A percentile compares a stretch with the other conserved stretches of the same genome.
Evolutionary conservation across 2,797 vertebrate genomes (phyloP).

Genomic region (Tiaroga cobitis): DNA sequence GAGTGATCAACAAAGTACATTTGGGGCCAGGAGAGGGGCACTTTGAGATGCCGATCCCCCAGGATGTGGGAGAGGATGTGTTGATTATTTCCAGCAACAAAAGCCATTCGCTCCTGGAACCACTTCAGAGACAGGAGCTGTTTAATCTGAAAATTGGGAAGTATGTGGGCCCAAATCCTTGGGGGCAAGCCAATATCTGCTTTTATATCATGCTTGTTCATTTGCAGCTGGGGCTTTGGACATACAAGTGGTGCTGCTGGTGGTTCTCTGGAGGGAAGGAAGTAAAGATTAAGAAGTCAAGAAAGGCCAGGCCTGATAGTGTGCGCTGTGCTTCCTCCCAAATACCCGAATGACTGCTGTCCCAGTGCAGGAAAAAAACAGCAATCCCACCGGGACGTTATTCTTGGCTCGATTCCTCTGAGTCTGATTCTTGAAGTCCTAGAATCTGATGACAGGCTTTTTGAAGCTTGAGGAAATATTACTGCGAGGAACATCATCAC

Average conservation of each 20-base stretch:
- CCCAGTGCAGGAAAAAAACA: constrained; percentile 26
- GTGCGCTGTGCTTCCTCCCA: constrained; percentile 27
- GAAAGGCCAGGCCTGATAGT: constrained; percentile 71
- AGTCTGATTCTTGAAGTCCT: constrained; percentile 36
- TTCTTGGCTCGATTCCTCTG: constrained; percentile 26
- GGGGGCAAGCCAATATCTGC: constrained; percentile 74
- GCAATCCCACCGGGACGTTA: constrained; percentile 13
- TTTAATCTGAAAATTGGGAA: constrained; percentile 85
- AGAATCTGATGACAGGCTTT: constrained; percentile 34
- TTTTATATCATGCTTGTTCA: constrained; percentile 73
- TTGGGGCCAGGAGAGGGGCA: constrained; percentile 52
- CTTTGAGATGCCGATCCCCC: constrained; percentile 77
- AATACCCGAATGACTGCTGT: constrained; percentile 43
- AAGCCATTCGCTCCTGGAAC: constrained; percentile 84
- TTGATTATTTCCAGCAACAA: constrained; percentile 86
- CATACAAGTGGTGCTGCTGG: constrained; percentile 66
- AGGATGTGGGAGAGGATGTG: constrained; percentile 87
- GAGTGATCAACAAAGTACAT: constrained; percentile 51
- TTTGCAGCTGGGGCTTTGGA: constrained; percentile 65
- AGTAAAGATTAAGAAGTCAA: constrained; percentile 80
- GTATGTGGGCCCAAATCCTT: constrained; percentile 78
- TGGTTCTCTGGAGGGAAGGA: constrained; percentile 73
- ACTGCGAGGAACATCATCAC: constrained; percentile 41
- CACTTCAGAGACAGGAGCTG: constrained; percentile 82
- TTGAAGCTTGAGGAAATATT: constrained; percentile 41